These are phyloP conservation scores for Vireo griseus DNA, from an alignment of 2,797 vertebrate species.

Conservation along the genomic window DNA sequence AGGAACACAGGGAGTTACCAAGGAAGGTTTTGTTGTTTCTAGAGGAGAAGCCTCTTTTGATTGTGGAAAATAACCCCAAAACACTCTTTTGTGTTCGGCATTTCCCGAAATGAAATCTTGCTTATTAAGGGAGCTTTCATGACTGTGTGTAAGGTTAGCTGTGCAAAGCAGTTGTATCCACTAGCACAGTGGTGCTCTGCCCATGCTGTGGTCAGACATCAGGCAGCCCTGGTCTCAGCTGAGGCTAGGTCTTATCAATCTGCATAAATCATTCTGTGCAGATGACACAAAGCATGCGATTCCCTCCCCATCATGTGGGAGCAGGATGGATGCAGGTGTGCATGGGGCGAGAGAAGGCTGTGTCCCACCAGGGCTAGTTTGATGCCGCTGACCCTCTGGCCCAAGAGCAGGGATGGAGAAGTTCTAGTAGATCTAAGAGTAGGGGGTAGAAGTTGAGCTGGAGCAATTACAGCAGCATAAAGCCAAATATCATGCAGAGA, in stretches of 20 bases:
- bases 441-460: neutral
- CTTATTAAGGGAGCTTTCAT: neutral
- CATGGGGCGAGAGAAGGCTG: neutral
- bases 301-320: neutral
- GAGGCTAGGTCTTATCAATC: neutral
- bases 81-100: too few relatives aligned
- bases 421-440: neutral
- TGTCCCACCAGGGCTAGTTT: neutral
- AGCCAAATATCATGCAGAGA: neutral
- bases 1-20: neutral
- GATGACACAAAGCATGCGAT: neutral
- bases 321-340: accelerated
- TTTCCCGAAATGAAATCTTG: neutral
- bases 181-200: neutral
- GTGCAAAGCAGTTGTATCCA: neutral
- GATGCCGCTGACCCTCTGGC: neutral
- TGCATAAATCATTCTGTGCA: accelerated
- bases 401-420: accelerated
- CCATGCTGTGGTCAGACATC: neutral
- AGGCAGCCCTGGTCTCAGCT: neutral
- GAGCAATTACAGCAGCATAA: neutral
- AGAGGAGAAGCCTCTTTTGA: neutral
- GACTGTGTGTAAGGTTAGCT: neutral
- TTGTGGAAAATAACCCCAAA: neutral
- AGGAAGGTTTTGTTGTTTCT: slow-evolving; percentile 29